These are phyloP conservation scores for Drosophila hamatofila DNA, from an alignment of 2,888 invertebrate species.

Conservation along the genomic window DNA sequence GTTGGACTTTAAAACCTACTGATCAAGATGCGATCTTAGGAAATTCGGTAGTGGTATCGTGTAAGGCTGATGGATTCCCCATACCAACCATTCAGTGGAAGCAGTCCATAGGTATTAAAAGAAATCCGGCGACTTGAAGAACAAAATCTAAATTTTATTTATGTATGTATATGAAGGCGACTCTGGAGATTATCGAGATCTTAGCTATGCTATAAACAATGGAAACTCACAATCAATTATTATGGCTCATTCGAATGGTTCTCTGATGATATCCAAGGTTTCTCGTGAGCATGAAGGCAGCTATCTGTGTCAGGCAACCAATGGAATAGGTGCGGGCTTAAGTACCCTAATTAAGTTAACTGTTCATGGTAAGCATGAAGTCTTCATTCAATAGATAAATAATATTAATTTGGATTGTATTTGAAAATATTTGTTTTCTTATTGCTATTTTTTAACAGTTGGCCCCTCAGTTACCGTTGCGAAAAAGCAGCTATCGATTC, in stretches of 20 bases:
- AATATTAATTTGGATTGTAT: not conserved
- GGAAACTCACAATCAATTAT: constrained; percentile 81
- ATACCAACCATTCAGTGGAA: constrained; percentile 87
- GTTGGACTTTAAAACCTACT: constrained; percentile 90
- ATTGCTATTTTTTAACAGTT: constrained; percentile 77
- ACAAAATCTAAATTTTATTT: not conserved
- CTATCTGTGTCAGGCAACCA: constrained; percentile 88
- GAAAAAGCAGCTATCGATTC: constrained; percentile 86
- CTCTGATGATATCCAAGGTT: constrained; percentile 86
- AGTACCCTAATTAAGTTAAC: constrained; percentile 88
- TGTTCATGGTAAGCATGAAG: constrained; percentile 86
- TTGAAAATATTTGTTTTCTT: not conserved
- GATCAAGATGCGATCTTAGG: constrained; percentile 91
- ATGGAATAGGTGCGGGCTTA: constrained; percentile 88
- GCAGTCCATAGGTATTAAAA: constrained; percentile 86
- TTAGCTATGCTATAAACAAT: constrained; percentile 84
- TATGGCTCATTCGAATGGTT: constrained; percentile 85
- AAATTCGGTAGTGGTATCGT: constrained; percentile 89
- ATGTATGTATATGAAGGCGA: constrained; percentile 58
- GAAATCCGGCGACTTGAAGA: constrained; percentile 24
- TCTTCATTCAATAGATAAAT: not conserved
- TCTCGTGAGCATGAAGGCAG: constrained; percentile 87
- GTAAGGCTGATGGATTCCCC: constrained; percentile 92
- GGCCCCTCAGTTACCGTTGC: constrained; percentile 86
- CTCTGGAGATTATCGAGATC: constrained; percentile 87